Conservation (phyloP, 2,113 vertebrate genomes). For the Nesoenas mayeri region DNA sequence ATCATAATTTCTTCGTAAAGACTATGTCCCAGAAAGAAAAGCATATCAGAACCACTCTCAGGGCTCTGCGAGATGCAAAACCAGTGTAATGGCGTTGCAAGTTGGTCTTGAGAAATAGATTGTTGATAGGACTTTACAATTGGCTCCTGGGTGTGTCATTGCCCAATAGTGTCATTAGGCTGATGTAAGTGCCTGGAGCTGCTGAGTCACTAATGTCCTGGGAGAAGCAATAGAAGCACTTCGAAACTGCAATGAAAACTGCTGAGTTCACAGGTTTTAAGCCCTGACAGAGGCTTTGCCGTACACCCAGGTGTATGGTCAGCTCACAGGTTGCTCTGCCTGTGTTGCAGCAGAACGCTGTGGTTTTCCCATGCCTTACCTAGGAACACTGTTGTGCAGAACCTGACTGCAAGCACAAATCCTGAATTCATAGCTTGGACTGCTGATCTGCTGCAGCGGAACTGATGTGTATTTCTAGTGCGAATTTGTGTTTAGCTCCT, state of each 20-base stretch:
- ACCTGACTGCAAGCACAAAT: not conserved
- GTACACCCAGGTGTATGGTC: not conserved
- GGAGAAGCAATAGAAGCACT: not conserved
- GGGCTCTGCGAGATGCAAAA: not conserved
- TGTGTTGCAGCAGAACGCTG: not conserved
- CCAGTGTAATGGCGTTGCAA: not conserved
- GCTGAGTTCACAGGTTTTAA: not conserved
- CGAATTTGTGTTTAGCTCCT: not conserved
- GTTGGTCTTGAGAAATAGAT: constrained; percentile 3
- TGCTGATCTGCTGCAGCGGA: not conserved
- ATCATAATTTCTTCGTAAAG: not conserved
- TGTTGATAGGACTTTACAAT: not conserved
- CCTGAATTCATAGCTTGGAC: not conserved
- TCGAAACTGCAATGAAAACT: not conserved
- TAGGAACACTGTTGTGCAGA: not conserved
- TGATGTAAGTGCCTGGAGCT: not conserved
- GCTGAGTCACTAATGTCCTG: not conserved
- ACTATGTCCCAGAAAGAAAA: not conserved
- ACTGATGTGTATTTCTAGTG: not conserved
- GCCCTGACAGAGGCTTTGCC: not conserved
- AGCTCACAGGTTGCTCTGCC: not conserved
- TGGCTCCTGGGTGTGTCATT: not conserved
- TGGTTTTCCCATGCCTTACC: not conserved
- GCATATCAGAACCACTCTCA: not conserved
- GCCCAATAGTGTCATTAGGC: not conserved